A percentile compares a stretch with the other conserved stretches of the same genome.
These are phyloP conservation scores for Mythimna loreyi DNA, from an alignment of 2,888 invertebrate genomes.

Conservation along the genomic window DNA sequence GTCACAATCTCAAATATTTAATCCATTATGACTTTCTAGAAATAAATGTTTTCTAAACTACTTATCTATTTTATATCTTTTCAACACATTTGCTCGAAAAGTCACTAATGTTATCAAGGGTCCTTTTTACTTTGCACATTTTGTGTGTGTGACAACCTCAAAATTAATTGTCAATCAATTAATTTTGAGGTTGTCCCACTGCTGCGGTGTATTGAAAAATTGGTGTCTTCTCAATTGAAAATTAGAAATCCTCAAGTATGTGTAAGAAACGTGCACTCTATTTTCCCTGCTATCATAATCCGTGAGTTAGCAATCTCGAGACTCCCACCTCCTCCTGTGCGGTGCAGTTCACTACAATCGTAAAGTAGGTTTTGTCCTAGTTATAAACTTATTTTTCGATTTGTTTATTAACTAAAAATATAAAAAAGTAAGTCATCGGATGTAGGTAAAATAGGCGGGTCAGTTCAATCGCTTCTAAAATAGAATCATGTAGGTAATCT, in stretches of 20 bases:
- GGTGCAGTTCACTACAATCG: neutral
- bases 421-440: neutral
- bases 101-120: neutral
- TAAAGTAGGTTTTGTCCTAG: neutral
- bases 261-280: too few relatives aligned
- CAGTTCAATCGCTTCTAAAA: neutral
- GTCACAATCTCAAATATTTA: conserved; percentile 4
- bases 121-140: too few relatives aligned
- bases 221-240: too few relatives aligned
- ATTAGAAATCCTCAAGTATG: too few relatives aligned
- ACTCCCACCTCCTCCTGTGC: too few relatives aligned
- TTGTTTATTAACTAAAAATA: conserved; percentile 3
- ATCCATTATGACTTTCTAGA: conserved; percentile 28
- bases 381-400: neutral
- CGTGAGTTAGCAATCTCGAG: too few relatives aligned
- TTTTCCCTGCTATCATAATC: neutral
- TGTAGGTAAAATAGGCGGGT: neutral
- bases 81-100: neutral
- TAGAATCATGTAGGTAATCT: conserved; percentile 6
- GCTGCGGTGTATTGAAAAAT: too few relatives aligned
- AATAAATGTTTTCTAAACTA: neutral
- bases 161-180: too few relatives aligned
- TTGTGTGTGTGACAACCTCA: too few relatives aligned
- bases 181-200: too few relatives aligned
- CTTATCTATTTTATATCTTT: neutral